A percentile compares a stretch with the other conserved stretches of the same genome.
Evolutionary conservation across 2,113 vertebrate species (phyloP).

Genomic region (Gobiocypris rarus): DNA sequence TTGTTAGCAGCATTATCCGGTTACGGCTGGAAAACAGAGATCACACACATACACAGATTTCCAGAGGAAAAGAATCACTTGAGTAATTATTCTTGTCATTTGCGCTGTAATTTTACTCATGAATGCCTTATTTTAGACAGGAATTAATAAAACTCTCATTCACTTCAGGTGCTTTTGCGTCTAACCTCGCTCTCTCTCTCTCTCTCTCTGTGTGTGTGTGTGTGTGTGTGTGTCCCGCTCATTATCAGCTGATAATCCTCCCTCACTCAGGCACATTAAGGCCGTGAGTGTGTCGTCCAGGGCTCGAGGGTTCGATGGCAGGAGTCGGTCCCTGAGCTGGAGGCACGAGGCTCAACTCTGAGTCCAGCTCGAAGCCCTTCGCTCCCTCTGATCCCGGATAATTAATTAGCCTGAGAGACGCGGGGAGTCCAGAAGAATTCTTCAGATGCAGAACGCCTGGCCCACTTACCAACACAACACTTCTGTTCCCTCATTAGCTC

Average conservation of each 20-base stretch:
- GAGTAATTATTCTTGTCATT: constrained; percentile 78
- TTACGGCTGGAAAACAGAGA: constrained; percentile 63
- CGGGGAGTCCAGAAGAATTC: constrained; percentile 89
- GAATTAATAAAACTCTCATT: constrained; percentile 92
- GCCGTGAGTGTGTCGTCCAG: constrained; percentile 91
- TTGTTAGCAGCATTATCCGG: constrained; percentile 72
- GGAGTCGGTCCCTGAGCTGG: constrained; percentile 91
- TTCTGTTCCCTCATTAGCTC: background rate
- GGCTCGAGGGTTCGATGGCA: constrained; percentile 90
- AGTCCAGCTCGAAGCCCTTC: constrained; percentile 97
- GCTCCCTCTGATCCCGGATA: constrained; percentile 99
- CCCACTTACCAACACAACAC: background rate
- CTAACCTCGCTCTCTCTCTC: constrained; percentile 68
- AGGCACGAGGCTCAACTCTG: constrained; percentile 97
- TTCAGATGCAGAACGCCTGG: constrained; percentile 89
- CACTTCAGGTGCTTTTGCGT: constrained; percentile 86
- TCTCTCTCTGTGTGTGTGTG: constrained; percentile 70
- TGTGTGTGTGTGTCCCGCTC: constrained; percentile 47
- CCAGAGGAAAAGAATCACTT: constrained; percentile 75
- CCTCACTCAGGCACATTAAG: constrained; percentile 98
- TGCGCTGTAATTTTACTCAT: constrained; percentile 80
- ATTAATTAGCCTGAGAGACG: constrained; percentile 97
- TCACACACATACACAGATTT: constrained; percentile 57
- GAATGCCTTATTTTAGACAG: constrained; percentile 89
- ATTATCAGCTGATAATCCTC: constrained; percentile 99